Evolutionary conservation across 2,888 invertebrate species (phyloP).

Genomic region (Litoditis marina): DNA sequence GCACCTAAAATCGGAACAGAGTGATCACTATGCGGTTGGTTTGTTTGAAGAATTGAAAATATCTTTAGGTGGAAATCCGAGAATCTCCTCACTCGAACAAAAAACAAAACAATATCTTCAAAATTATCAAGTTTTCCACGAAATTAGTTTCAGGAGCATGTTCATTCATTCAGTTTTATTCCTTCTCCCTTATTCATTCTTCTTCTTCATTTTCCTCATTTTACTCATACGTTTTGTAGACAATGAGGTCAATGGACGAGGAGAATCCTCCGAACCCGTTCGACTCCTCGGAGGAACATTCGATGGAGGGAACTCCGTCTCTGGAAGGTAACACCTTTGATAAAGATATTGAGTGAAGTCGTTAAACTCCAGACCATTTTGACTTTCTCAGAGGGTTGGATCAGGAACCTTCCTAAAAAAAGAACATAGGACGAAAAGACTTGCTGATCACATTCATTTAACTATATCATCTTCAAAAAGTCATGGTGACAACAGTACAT

Average conservation of each 20-base stretch:
- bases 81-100: no score
- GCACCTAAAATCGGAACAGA: constrained; percentile 20
- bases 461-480: neutral
- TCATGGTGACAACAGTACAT: constrained; percentile 12
- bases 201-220: no score
- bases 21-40: constrained; percentile 35
- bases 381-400: neutral
- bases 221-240: constrained; percentile 24
- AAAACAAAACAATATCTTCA: no score
- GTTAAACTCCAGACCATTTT: no score
- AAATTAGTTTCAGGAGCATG: no score
- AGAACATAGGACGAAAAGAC: neutral
- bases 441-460: no score
- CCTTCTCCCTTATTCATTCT: no score
- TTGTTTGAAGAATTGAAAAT: neutral
- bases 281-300: constrained; percentile 1
- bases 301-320: neutral
- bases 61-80: no score
- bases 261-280: constrained; percentile 39
- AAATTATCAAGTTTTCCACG: no score
- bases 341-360: no score
- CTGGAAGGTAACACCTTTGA: no score
- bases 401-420: neutral
- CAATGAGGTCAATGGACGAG: constrained; percentile 41
- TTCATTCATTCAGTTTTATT: no score